Evolutionary conservation across 2,888 invertebrate genomes (phyloP), one percentile per base, ranked within the genome.

Genomic region (Napeogenes inachia): DNA sequence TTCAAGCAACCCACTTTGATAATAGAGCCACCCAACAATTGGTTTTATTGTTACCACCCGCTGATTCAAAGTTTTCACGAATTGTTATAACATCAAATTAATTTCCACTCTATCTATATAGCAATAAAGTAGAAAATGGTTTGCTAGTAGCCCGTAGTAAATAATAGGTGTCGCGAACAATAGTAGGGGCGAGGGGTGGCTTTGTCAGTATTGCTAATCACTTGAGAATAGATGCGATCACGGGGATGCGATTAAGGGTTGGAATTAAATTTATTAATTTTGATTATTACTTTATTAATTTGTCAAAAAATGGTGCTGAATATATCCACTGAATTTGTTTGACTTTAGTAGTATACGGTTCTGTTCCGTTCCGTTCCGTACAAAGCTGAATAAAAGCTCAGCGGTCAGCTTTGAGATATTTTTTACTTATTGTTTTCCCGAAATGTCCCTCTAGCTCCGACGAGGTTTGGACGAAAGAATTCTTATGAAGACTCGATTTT

Each of bases 21-120:
- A 85, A 86, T 81, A 81, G 77, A 75, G 64, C 68, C 69, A 64
- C 74, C 73, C 67, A 75, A 86, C 86, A 87, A 86, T 87, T 79
- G 87, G 77, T 81, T 85, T 86, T 82, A 86, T 87, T 87, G 87
- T 87, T 86, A 85, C 88, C 88, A 82, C 88, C 88, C 88, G 88
- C 80, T 81, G 87, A 73, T 79, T 79, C 79, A 80, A 82, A 84
- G 81, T 86, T 82, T 38, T 78, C 64, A 56, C 65, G 68, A 59
- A 63, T 60, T 65, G 60, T 42, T 64, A 63, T 57, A 0, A 3
- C 30, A 57, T 6, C 8, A 8, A 13, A 35, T 60, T 47, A 42
- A 70, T 61, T 61, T 66, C 45, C 59, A 65, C 63, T 59, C 35
- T 66, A 53, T 12, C 2, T 4, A 4, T 8, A 38, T 4, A 6